Base-by-base conservation (phyloP, 1,140 invertebrate species). In the Anoplolepis gracilipes region DNA sequence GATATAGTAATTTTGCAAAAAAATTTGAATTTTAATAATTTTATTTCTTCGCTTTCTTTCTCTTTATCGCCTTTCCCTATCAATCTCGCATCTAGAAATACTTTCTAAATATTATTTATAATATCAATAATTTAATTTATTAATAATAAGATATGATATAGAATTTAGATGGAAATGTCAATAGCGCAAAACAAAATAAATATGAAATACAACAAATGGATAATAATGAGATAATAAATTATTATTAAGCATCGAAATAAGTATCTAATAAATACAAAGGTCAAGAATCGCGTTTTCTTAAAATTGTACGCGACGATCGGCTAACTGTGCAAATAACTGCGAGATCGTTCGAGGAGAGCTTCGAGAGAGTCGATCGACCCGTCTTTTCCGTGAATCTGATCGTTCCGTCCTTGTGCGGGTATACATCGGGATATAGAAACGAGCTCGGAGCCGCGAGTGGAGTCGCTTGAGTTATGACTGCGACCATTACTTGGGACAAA, bases 401-500 rank as follows among this genome's bases (percentile, higher is more conserved):
- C 73, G 55, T 64, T 11, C 77, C 11, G 67, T 53, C 65, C 42
- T 67, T 62, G 73, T 25, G 10, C 84, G 72, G 59, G 78, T 81
- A 84, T 69, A 76, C 42, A 13, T 64, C 53, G 57, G 19, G 67
- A 65, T 84, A 64, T 25, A 62, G 55, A 59, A 82, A 55, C 65
- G 57, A 86, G 78, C 25, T 39, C 76, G 57, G 49, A 36, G 79
- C 53, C 62, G 42, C 30, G 77, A 67, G 75, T 59, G 64, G 39
- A 64, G 67, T 70, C 59, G 76, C 65, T 59, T 92, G 92, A 93
- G 85, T 93, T 93, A 93, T 92, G 91, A 93, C 90, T 87, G 86
- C 85, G 85, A 88, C 87, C 90, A 91, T 92, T 92, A 89, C 91
- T 90, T 87, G 87, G 89, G 90, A 93, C 90, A 93, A 93, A 94